Conservation (phyloP, 2,888 invertebrate genomes). For the Morpho helenor region DNA sequence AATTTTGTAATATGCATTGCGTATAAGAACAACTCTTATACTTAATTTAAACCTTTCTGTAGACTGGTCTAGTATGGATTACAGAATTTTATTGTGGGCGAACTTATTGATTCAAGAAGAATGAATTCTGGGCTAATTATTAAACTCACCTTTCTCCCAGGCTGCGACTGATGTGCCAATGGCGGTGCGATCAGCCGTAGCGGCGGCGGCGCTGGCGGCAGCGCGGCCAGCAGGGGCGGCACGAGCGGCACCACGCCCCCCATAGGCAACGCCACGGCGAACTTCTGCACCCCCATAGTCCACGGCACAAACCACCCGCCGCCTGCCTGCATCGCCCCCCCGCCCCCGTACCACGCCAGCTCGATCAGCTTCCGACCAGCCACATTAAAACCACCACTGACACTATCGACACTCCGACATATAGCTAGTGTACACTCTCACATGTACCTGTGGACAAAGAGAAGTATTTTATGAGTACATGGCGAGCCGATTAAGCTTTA, state of each 20-base stretch:
- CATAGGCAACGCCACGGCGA: conserved; percentile 72
- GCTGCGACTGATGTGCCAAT: conserved; percentile 51
- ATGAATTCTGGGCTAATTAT: no score
- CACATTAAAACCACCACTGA: conserved; percentile 54
- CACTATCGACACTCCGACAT: conserved; percentile 39
- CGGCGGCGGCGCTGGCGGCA: conserved; percentile 63
- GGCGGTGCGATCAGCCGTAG: conserved; percentile 66
- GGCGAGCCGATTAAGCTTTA: no score
- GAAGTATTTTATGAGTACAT: neutral
- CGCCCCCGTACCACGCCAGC: conserved; percentile 77
- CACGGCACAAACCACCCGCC: conserved; percentile 73
- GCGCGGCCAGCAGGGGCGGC: conserved; percentile 63
- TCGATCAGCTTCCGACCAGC: conserved; percentile 56
- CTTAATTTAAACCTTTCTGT: no score
- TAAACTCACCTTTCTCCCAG: conserved; percentile 58
- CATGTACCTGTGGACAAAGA: conserved; percentile 62
- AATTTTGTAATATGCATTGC: no score
- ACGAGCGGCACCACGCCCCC: conserved; percentile 67
- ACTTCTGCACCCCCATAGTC: conserved; percentile 70
- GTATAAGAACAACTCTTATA: no score
- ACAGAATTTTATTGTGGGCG: no score
- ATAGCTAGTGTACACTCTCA: conserved; percentile 41
- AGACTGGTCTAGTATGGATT: no score
- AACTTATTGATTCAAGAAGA: no score
- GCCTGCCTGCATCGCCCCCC: conserved; percentile 71